A percentile compares a stretch with the other conserved stretches of the same genome.
phyloP scores from a whole-genome alignment of 2,113 vertebrate species.

The Boulengeromyrus knoepffleri region DNA sequence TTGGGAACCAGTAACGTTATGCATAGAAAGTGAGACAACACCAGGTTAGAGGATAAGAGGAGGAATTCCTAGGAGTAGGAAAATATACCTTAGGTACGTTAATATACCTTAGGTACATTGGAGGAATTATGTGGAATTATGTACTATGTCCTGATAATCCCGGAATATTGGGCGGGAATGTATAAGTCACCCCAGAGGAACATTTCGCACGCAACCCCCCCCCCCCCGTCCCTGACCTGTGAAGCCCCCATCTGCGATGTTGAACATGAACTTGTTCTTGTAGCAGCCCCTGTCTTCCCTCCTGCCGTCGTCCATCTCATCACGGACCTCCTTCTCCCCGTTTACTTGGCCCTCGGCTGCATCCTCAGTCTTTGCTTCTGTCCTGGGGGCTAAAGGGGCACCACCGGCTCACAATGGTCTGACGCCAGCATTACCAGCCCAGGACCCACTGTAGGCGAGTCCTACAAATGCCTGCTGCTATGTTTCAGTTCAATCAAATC shows the following conservation, averaged over 20 bases:
- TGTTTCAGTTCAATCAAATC: background rate
- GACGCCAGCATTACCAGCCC: background rate
- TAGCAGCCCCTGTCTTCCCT: slow-evolving; percentile 75
- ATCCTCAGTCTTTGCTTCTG: slow-evolving; percentile 75
- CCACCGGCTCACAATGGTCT: background rate
- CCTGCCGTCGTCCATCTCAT: slow-evolving; percentile 73
- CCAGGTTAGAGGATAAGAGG: background rate
- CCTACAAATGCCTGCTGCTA: background rate
- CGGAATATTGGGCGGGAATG: background rate
- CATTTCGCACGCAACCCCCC: background rate
- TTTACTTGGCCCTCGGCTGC: slow-evolving; percentile 70
- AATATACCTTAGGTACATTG: background rate
- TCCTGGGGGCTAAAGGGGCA: slow-evolving; percentile 38
- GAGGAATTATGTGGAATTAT: background rate
- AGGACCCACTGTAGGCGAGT: background rate
- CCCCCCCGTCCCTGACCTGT: slow-evolving; percentile 66
- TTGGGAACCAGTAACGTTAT: background rate
- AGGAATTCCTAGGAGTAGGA: background rate
- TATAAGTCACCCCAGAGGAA: background rate
- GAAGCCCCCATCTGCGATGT: slow-evolving; percentile 92
- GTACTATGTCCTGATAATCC: background rate
- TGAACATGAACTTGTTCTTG: slow-evolving; percentile 93
- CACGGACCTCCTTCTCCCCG: slow-evolving; percentile 69
- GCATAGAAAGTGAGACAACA: background rate
- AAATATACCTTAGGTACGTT: background rate